phyloP scores from a whole-genome alignment of 2,113 vertebrate genomes.

The Danio rerio region GRCz12tu NC_133183.1:17265501-17266000 shows the following conservation, averaged over 20 bases:
- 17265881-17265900: conserved; percentile 58
- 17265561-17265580: conserved; percentile 41
- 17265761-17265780: conserved; percentile 53
- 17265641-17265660: conserved; percentile 48
- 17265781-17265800: conserved; percentile 19
- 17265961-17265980: conserved; percentile 82
- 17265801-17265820: conserved; percentile 49
- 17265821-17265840: conserved; percentile 63
- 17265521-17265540: conserved; percentile 57
- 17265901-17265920: conserved; percentile 48
- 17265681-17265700: conserved; percentile 50
- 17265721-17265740: conserved; percentile 33
- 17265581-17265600: conserved; percentile 45
- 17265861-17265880: conserved; percentile 46
- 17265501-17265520: conserved; percentile 49
- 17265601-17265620: conserved; percentile 50
- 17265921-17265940: conserved; percentile 53
- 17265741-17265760: conserved; percentile 35
- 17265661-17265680: conserved; percentile 43
- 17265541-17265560: conserved; percentile 32
- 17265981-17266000: conserved; percentile 81
- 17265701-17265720: conserved; percentile 45
- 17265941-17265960: conserved; percentile 77
- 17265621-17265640: conserved; percentile 55
- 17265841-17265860: conserved; percentile 32